Percentiles rank a stretch among this genome's conserved stretches.
These are phyloP conservation scores for Pseudomyrmex dendroicus DNA, from an alignment of 1,140 invertebrate species.

Conservation along the genomic window DNA sequence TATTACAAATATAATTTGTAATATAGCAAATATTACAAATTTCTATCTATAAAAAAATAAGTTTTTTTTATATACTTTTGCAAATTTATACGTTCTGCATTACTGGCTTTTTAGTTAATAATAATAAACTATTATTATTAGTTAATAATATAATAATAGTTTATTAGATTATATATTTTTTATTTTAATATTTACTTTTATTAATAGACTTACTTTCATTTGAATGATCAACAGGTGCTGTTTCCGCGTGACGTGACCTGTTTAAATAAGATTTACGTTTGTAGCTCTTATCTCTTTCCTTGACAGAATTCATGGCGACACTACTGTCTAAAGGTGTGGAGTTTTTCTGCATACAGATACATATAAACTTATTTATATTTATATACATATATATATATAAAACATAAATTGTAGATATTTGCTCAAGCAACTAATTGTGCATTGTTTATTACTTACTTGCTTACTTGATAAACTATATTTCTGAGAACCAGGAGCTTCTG, in stretches of 20 bases:
- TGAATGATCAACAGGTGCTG: constrained; percentile 82
- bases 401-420: constrained; percentile 1
- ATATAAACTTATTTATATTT: constrained; percentile 14
- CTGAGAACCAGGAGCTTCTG: constrained; percentile 64
- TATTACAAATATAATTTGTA: no score
- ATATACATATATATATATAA: background rate
- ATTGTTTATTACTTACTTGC: constrained; percentile 63
- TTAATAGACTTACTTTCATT: constrained; percentile 62
- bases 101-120: no score
- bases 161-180: constrained; percentile 1
- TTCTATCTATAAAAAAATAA: no score
- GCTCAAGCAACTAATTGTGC: background rate
- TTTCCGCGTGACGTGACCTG: constrained; percentile 86
- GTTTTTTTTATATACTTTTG: no score
- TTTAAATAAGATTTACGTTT: constrained; percentile 89
- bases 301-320: constrained; percentile 67
- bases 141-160: background rate
- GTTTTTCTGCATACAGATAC: constrained; percentile 67
- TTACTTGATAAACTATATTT: constrained; percentile 63
- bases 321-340: constrained; percentile 65
- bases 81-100: no score
- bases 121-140: no score
- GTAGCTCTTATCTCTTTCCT: constrained; percentile 88
- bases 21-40: no score
- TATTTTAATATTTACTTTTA: background rate